Evolutionary conservation across 2,797 vertebrate species (phyloP).

Genomic region (Neomorphus geoffroyi): DNA sequence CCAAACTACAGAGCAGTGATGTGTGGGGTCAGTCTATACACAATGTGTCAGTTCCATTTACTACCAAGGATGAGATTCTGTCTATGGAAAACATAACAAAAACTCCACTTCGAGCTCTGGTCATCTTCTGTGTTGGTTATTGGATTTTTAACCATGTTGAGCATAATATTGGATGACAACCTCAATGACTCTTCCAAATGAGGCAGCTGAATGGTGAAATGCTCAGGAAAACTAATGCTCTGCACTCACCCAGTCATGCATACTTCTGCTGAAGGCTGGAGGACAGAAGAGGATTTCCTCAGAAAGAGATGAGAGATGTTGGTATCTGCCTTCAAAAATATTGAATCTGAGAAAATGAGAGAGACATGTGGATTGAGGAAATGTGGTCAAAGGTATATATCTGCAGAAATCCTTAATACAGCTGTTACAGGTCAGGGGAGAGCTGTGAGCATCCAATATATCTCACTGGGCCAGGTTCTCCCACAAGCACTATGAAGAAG

Average conservation of each 20-base stretch:
- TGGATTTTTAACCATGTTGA: neutral
- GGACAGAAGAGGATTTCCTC: neutral
- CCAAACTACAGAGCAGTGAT: neutral
- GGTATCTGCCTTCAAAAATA: neutral
- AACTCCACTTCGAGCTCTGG: neutral
- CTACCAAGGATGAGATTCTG: neutral
- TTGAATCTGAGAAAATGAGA: neutral
- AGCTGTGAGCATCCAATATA: neutral
- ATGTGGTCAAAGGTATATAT: neutral
- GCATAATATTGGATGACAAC: neutral
- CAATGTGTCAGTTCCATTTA: neutral
- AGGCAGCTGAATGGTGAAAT: neutral
- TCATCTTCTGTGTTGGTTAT: neutral
- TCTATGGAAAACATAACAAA: neutral
- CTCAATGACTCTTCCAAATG: neutral
- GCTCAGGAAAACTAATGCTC: neutral
- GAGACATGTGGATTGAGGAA: neutral
- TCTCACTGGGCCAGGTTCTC: neutral
- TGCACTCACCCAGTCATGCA: neutral
- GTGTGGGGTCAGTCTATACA: neutral
- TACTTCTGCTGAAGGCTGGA: neutral
- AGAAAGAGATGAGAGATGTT: neutral
- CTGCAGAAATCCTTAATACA: neutral
- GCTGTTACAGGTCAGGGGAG: neutral
- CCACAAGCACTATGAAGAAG: neutral